Base-by-base conservation (phyloP, 1,140 invertebrate species). In the Drosophila neocordata region DNA sequence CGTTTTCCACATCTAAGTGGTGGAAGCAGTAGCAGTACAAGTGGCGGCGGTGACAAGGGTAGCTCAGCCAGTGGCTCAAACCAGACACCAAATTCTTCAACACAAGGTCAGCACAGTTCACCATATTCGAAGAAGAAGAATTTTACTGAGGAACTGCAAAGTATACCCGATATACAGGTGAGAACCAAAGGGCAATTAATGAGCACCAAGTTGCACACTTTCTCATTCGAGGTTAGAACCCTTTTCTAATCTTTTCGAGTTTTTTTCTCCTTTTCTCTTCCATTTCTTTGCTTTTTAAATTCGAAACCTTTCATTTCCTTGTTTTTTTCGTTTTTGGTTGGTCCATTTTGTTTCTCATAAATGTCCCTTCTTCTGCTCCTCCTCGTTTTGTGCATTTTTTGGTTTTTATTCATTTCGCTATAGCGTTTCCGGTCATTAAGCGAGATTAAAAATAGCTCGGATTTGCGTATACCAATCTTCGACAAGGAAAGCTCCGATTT, bases 101-200 rank as follows among this genome's bases (percentile, higher is more conserved):
- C 55, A 0, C 73, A 83, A 15, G 84, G 81, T 15, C 41, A 48
- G 18, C 85, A 62, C 22, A 68, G 73, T 5, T 91, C 87, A 37
- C 82, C 90, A 1, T 84, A 90, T 58, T 77, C 82, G 15, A 91
- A 91, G 22, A 94, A 96, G 83, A 94, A 97, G 66, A 97, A 97
- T 83, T 98, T 98, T 91, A 95, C 96, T 34, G 96, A 97, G 89
- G 96, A 98, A 93, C 95, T 97, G 12, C 95, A 96, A 52, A 97
- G 96, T 73, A 97, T 97, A 81, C 96, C 96, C 20, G 96, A 98
- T 89, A 95, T 97, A 81, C 96, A 97, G 95, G 96, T 97, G 93
- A 90, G 88, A 22, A 0, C 9, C 11, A 63, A 18, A 51, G 15
- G 41, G 18, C 15, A 7, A 44, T 6, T 7, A 7, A 8, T 20